Percentiles rank a stretch among this genome's conserved stretches.
Evolutionary conservation across 2,797 vertebrate species (phyloP).

Genomic region (Clarias platycephalus): DNA sequence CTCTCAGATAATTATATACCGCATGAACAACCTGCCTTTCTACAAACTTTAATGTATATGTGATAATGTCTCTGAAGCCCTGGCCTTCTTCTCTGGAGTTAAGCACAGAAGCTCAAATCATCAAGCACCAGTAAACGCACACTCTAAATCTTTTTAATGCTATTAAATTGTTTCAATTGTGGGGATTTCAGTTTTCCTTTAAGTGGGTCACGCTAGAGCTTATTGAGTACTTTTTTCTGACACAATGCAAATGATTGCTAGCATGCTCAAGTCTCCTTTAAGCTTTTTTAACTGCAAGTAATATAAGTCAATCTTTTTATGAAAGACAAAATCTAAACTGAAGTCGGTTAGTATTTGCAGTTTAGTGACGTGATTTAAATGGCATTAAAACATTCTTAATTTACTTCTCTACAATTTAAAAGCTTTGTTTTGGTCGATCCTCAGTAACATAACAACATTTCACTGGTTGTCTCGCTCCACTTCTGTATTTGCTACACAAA

Average conservation of each 20-base stretch:
- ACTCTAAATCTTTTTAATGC: neutral
- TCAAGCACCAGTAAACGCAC: neutral
- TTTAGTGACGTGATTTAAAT: neutral
- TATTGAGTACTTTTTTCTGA: neutral
- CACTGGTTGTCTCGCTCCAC: neutral
- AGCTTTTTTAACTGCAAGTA: neutral
- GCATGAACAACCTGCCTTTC: conserved; percentile 4
- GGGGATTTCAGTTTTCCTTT: neutral
- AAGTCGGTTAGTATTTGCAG: neutral
- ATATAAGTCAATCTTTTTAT: neutral
- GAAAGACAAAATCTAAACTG: neutral
- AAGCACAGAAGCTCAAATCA: conserved; percentile 15
- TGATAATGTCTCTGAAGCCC: conserved; percentile 4
- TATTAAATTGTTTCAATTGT: neutral
- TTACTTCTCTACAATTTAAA: neutral
- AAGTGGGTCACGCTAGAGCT: neutral
- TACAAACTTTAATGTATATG: conserved; percentile 3
- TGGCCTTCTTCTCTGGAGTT: conserved; percentile 10
- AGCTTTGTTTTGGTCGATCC: neutral
- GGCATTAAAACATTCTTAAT: neutral
- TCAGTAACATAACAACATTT: neutral
- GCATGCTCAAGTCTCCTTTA: neutral
- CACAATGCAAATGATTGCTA: neutral
- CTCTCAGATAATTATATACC: conserved; percentile 43
- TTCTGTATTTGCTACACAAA: neutral